Conservation (phyloP, 2,797 vertebrate species). For the Bucorvus abyssinicus region DNA sequence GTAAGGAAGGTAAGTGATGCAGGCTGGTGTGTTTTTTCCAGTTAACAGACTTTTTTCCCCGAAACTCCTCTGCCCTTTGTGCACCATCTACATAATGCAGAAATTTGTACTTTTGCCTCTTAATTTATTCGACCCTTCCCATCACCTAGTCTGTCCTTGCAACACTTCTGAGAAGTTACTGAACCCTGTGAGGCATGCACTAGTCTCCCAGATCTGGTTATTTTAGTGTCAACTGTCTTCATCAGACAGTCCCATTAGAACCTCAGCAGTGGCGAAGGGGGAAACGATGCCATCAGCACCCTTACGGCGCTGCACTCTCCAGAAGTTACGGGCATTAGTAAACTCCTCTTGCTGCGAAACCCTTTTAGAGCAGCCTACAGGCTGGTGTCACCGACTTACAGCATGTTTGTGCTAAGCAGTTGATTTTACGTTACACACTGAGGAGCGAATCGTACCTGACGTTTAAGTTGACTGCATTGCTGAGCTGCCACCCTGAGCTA, state of each 20-base stretch:
- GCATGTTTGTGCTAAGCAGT: background rate
- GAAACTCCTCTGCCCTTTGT: background rate
- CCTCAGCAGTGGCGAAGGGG: background rate
- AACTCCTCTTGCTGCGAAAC: background rate
- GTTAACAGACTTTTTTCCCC: background rate
- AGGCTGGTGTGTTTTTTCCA: background rate
- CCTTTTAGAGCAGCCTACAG: background rate
- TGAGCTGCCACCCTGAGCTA: background rate
- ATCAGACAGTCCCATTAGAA: background rate
- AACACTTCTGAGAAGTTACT: background rate
- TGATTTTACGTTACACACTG: background rate
- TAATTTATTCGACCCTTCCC: conserved; percentile 3
- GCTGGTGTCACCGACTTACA: background rate
- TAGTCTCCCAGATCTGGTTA: background rate
- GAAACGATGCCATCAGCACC: background rate
- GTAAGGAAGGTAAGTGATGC: background rate
- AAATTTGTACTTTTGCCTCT: background rate
- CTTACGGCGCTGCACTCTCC: background rate
- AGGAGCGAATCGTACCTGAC: background rate
- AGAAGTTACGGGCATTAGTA: background rate
- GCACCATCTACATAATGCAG: background rate
- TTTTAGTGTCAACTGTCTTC: background rate
- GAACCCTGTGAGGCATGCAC: background rate
- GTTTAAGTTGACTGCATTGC: background rate
- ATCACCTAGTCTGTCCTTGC: background rate